Percentiles rank a stretch among this genome's conserved stretches.
Evolutionary conservation across 2,113 vertebrate genomes (phyloP).

Genomic region (Pleuronectes platessa): DNA sequence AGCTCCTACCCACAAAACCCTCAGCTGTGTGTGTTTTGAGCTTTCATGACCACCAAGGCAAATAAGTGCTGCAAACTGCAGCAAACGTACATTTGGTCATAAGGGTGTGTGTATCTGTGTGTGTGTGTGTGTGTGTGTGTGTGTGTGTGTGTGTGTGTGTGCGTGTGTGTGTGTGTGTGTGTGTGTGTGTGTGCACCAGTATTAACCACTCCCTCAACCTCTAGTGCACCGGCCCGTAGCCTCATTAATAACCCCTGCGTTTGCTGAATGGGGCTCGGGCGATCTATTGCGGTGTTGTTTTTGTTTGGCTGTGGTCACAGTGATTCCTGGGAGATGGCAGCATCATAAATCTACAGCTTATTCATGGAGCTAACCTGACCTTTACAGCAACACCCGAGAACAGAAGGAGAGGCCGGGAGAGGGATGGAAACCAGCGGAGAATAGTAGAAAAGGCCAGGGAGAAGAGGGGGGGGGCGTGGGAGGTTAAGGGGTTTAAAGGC

Average conservation of each 20-base stretch:
- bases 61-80: not conserved
- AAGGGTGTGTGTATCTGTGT: not conserved
- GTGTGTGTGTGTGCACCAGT: not conserved
- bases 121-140: not conserved
- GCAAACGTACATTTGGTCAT: too few species aligned
- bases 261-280: conserved; percentile 66
- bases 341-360: conserved; percentile 82
- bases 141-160: not conserved
- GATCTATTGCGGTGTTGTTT: conserved; percentile 72
- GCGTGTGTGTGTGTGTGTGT: conserved; percentile 1
- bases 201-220: conserved; percentile 62
- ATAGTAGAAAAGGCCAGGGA: conserved; percentile 58
- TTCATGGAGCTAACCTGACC: conserved; percentile 79
- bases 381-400: conserved; percentile 70
- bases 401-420: conserved; percentile 39
- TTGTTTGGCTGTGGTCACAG: conserved; percentile 71
- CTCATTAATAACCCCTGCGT: conserved; percentile 78
- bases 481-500: conserved; percentile 59
- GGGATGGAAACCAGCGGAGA: conserved; percentile 25
- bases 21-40: not conserved
- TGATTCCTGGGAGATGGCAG: conserved; percentile 77
- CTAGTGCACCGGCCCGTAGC: conserved; percentile 57
- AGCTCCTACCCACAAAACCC: not conserved
- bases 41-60: not conserved
- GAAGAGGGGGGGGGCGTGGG: conserved; percentile 14